Evolutionary conservation across 2,797 vertebrate species (phyloP).

Genomic region (Pseudochromis fuscus): DNA sequence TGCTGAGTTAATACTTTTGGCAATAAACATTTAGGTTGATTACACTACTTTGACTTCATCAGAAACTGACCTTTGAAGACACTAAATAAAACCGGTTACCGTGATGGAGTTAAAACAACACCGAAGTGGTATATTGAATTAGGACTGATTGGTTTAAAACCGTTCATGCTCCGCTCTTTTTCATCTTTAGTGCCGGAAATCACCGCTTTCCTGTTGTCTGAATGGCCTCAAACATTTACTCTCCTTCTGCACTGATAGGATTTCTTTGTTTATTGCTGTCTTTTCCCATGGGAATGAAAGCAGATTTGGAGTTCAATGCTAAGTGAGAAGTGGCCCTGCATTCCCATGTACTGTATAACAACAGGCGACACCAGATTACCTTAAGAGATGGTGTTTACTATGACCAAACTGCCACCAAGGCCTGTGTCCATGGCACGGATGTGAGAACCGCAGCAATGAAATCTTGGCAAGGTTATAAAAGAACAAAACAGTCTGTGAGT

Average conservation of each 20-base stretch:
- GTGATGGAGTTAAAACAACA: slow-evolving; percentile 83
- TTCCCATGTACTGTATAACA: slow-evolving; percentile 64
- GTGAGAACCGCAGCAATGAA: slow-evolving; percentile 69
- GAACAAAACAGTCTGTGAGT: slow-evolving; percentile 72
- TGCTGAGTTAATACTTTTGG: slow-evolving; percentile 77
- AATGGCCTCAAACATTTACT: slow-evolving; percentile 79
- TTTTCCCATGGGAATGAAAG: slow-evolving; percentile 82
- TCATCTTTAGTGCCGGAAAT: slow-evolving; percentile 83
- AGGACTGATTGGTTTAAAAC: slow-evolving; percentile 82
- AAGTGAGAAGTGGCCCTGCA: slow-evolving; percentile 65
- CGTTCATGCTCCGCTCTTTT: slow-evolving; percentile 72
- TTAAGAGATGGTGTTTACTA: slow-evolving; percentile 63
- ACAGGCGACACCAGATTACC: slow-evolving; percentile 39
- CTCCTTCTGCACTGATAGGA: slow-evolving; percentile 74
- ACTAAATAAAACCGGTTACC: slow-evolving; percentile 82
- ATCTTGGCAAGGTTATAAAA: slow-evolving; percentile 69
- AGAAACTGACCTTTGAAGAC: slow-evolving; percentile 83
- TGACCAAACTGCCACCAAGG: slow-evolving; percentile 66
- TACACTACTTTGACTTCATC: slow-evolving; percentile 82
- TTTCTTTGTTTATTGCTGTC: slow-evolving; percentile 76
- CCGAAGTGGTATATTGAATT: slow-evolving; percentile 83
- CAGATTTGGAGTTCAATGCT: slow-evolving; percentile 62
- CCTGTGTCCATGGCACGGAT: slow-evolving; percentile 44
- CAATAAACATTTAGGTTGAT: slow-evolving; percentile 79
- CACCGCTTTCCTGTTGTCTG: slow-evolving; percentile 84